Conservation (phyloP, 2,797 vertebrate species). For the Carcharodon carcharias region DNA sequence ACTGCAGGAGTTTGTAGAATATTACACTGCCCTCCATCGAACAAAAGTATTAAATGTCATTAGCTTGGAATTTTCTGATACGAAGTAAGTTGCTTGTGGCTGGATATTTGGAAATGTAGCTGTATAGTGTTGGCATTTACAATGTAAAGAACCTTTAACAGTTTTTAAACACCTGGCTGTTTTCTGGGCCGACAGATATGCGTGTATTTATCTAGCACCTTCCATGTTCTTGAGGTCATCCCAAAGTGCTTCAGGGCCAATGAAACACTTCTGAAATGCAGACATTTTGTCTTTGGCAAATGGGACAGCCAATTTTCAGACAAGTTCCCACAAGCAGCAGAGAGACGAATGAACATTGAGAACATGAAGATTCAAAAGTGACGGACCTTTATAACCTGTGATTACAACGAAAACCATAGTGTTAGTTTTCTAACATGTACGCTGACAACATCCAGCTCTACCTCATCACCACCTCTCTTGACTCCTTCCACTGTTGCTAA, state of each 20-base stretch:
- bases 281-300: not conserved
- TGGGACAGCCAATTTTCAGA: not conserved
- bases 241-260: not conserved
- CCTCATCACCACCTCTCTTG: too few species aligned
- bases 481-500: too few species aligned
- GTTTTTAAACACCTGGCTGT: not conserved
- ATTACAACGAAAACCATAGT: too few species aligned
- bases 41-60: conserved; percentile 98
- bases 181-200: not conserved
- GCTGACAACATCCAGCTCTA: too few species aligned
- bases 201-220: not conserved
- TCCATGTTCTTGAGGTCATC: not conserved
- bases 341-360: not conserved
- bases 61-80: conserved; percentile 98
- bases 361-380: not conserved
- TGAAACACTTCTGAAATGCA: not conserved
- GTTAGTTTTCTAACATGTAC: too few species aligned
- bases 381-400: too few species aligned
- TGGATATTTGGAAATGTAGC: not conserved
- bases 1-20: conserved; percentile 87
- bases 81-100: conserved; percentile 72
- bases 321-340: not conserved
- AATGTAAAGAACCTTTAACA: not conserved
- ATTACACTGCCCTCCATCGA: conserved; percentile 78
- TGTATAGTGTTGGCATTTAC: not conserved